Conservation (phyloP, 2,113 vertebrate species). For the Campylomormyrus tamandua region DNA sequence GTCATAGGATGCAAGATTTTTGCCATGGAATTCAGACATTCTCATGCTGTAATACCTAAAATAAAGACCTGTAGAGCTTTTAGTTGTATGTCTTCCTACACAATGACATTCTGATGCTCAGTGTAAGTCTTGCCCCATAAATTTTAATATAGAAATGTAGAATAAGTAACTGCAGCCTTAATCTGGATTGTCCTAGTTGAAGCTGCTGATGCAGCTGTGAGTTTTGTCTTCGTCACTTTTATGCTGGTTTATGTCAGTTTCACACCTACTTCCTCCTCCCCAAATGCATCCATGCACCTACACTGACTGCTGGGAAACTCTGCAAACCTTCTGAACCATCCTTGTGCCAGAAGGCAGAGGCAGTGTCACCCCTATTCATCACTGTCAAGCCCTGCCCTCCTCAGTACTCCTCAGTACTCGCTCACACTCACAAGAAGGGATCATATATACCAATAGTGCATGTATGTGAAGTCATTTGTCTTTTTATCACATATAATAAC, state of each 20-base stretch:
- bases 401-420: neutral
- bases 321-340: neutral
- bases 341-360: neutral
- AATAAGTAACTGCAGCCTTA: neutral
- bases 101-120: neutral
- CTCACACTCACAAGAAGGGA: neutral
- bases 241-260: neutral
- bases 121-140: neutral
- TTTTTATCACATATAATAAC: neutral
- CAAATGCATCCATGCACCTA: neutral
- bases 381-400: neutral
- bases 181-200: neutral
- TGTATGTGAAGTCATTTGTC: neutral
- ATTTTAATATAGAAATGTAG: neutral
- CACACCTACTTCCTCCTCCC: neutral
- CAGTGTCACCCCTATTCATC: neutral
- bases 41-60: neutral
- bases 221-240: neutral
- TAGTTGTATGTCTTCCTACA: neutral
- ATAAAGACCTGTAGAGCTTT: neutral
- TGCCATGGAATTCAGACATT: neutral
- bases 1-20: neutral
- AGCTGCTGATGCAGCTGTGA: neutral
- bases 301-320: neutral
- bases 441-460: neutral